phyloP scores from a whole-genome alignment of 2,797 vertebrate genomes.

The Myotis planiceps region DNA sequence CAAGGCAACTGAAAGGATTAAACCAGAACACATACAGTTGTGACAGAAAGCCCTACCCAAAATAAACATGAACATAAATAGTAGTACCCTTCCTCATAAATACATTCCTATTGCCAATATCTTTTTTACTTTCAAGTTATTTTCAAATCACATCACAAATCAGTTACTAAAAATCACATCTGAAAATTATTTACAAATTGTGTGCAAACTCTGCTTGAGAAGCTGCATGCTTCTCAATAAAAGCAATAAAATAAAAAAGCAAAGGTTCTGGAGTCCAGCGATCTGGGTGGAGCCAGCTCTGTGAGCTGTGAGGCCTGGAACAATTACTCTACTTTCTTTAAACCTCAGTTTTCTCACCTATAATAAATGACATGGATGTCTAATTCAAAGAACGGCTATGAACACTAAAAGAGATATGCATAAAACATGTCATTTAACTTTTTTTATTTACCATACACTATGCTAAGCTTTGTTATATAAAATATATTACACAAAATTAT shows the following conservation, averaged over 20 bases:
- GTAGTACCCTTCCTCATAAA: neutral
- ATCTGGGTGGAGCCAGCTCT: neutral
- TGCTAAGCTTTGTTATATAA: neutral
- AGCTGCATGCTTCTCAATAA: neutral
- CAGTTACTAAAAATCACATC: neutral
- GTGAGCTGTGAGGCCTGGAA: neutral
- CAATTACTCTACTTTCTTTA: neutral
- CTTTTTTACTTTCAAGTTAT: neutral
- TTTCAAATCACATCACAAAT: neutral
- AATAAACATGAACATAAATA: neutral
- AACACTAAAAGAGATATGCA: neutral
- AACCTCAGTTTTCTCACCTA: neutral
- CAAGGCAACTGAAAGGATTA: neutral
- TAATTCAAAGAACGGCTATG: neutral
- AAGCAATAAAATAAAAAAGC: neutral
- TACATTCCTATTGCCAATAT: neutral
- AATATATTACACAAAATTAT: neutral
- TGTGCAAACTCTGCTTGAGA: neutral
- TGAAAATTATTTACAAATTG: constrained; percentile 27
- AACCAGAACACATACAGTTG: neutral
- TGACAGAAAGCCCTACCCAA: neutral
- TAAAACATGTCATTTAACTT: neutral
- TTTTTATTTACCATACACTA: neutral
- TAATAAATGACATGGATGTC: neutral
- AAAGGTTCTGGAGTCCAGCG: neutral